Conservation (phyloP, 1,140 invertebrate genomes). For the Muscidifurax raptorellus region DNA sequence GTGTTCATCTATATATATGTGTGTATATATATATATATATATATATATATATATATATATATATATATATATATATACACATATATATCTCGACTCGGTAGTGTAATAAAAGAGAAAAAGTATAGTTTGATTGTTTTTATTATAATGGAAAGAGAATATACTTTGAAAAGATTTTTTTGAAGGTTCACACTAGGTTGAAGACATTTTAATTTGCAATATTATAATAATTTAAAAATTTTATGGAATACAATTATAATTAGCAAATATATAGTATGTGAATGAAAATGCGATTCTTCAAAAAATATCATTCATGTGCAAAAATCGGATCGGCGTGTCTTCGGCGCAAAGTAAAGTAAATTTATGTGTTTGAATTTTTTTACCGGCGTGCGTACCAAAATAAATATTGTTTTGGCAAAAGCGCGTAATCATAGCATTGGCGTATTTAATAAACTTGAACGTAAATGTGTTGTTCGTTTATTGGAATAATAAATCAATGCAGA, state of each 20-base stretch:
- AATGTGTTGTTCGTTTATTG: not conserved
- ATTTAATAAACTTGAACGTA: not conserved
- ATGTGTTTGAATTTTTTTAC: not conserved
- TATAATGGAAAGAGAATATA: slow-evolving; percentile 10
- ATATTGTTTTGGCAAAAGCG: not conserved
- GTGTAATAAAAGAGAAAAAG: not conserved
- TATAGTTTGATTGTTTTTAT: not conserved
- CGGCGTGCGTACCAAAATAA: not conserved
- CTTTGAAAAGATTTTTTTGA: not conserved
- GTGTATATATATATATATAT: no score
- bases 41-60: no score
- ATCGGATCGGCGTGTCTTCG: slow-evolving; percentile 22
- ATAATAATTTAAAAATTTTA: no score
- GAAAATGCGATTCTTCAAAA: slow-evolving; percentile 21
- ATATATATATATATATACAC: no score
- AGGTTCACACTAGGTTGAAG: not conserved
- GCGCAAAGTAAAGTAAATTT: slow-evolving; percentile 18
- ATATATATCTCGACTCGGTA: not conserved
- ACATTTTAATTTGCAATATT: no score
- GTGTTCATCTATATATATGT: no score
- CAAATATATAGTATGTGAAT: no score
- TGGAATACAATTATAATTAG: no score
- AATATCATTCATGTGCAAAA: not conserved
- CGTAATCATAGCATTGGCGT: not conserved
- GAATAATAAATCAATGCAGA: not conserved